These are phyloP conservation scores for Beroe forskalii DNA, from an alignment of 37 sponge, comb jelly and placozoan species.

Conservation along the genomic window DNA sequence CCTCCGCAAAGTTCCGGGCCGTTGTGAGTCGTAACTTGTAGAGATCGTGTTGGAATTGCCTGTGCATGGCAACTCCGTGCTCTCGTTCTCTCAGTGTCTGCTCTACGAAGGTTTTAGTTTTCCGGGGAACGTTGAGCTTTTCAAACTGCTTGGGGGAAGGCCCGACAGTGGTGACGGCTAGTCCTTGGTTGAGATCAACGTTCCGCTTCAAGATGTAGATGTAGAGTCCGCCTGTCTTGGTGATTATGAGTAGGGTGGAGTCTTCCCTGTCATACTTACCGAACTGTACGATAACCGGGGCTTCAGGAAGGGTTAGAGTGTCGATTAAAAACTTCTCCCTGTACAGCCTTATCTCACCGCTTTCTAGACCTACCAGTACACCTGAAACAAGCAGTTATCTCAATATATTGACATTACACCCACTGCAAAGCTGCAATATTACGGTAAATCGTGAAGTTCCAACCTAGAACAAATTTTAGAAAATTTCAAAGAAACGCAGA, in stretches of 20 bases:
- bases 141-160: constrained; percentile 72
- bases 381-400: no score
- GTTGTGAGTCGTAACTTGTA: constrained; percentile 75
- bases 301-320: constrained; percentile 69
- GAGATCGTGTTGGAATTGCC: constrained; percentile 87
- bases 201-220: constrained; percentile 63
- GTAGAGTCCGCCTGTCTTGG: constrained; percentile 77
- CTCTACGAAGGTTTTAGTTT: constrained; percentile 88
- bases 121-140: constrained; percentile 91
- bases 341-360: constrained; percentile 84
- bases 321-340: constrained; percentile 88
- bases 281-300: constrained; percentile 85
- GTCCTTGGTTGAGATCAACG: constrained; percentile 20
- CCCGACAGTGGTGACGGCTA: constrained; percentile 51
- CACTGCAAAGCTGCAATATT: no score
- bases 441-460: no score
- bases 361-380: constrained; percentile 80
- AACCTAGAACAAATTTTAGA: no score
- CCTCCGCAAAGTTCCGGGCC: constrained; percentile 75
- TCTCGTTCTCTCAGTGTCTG: constrained; percentile 88
- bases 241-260: constrained; percentile 76
- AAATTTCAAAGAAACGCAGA: no score
- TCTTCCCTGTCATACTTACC: constrained; percentile 94
- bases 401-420: no score
- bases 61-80: constrained; percentile 85